Conservation (phyloP, 2,113 vertebrate species). For the Ramphastos sulfuratus region DNA sequence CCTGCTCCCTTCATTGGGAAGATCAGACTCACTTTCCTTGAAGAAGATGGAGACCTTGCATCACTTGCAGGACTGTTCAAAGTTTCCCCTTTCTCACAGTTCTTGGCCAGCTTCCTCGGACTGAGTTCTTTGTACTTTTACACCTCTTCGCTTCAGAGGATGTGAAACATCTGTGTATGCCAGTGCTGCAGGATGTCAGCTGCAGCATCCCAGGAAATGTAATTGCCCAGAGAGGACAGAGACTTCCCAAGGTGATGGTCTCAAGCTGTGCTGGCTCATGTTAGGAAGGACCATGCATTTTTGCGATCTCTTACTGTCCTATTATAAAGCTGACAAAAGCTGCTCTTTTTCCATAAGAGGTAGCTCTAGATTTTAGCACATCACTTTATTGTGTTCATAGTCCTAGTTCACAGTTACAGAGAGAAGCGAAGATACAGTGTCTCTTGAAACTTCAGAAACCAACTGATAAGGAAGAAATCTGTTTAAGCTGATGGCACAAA, state of each 20-base stretch:
- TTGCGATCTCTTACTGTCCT: not conserved
- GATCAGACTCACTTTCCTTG: fast-evolving
- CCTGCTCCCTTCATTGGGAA: not conserved
- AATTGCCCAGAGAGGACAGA: not conserved
- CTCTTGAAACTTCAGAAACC: not conserved
- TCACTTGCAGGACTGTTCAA: not conserved
- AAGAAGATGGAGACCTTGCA: not conserved
- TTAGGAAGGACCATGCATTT: not conserved
- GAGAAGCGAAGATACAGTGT: not conserved
- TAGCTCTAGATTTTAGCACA: not conserved
- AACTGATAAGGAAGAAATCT: not conserved
- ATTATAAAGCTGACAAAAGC: not conserved
- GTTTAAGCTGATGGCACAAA: not conserved
- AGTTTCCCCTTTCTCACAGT: not conserved
- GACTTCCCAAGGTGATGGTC: not conserved
- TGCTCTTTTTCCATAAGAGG: not conserved
- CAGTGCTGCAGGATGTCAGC: not conserved
- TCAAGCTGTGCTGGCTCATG: not conserved
- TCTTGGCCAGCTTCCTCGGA: not conserved
- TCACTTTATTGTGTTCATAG: not conserved
- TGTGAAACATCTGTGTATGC: not conserved
- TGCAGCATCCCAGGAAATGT: not conserved
- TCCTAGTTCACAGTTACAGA: not conserved
- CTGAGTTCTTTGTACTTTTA: not conserved
- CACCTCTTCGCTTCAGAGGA: not conserved